phyloP scores from a whole-genome alignment of 2,113 vertebrate genomes.

The Oceanites oceanicus region DNA sequence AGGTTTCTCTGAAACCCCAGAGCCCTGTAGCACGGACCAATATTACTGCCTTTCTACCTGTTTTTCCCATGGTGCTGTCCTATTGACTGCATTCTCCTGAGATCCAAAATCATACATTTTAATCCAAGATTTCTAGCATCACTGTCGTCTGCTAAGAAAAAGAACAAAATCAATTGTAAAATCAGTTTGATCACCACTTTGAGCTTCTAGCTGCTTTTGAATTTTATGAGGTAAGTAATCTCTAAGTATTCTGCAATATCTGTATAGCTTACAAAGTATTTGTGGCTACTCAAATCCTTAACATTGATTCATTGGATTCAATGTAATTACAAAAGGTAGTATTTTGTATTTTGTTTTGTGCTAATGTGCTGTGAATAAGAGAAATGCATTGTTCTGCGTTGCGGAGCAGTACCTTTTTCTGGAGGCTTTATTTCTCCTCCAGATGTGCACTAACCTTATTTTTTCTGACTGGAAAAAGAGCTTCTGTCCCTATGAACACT shows the following conservation, averaged over 20 bases:
- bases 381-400: background rate
- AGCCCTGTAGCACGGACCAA: background rate
- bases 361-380: background rate
- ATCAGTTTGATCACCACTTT: slow-evolving; percentile 3
- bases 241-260: slow-evolving; percentile 1
- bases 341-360: slow-evolving; percentile 3
- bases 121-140: background rate
- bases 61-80: background rate
- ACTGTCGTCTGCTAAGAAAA: background rate
- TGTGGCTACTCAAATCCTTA: slow-evolving; percentile 15
- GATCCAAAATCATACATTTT: background rate
- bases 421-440: slow-evolving; percentile 17
- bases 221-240: slow-evolving; percentile 30
- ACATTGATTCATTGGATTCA: background rate
- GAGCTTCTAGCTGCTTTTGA: slow-evolving; percentile 14
- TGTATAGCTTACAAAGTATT: slow-evolving; percentile 28
- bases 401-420: background rate
- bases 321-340: background rate
- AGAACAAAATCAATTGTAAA: slow-evolving; percentile 8
- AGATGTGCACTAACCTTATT: slow-evolving; percentile 15
- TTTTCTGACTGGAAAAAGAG: slow-evolving; percentile 31
- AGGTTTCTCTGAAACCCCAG: background rate
- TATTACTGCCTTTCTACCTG: background rate
- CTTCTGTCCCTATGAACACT: background rate
- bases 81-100: background rate